These are phyloP conservation scores for Paraescarpia echinospica DNA, from an alignment of 1,140 invertebrate species.

Conservation along the genomic window DNA sequence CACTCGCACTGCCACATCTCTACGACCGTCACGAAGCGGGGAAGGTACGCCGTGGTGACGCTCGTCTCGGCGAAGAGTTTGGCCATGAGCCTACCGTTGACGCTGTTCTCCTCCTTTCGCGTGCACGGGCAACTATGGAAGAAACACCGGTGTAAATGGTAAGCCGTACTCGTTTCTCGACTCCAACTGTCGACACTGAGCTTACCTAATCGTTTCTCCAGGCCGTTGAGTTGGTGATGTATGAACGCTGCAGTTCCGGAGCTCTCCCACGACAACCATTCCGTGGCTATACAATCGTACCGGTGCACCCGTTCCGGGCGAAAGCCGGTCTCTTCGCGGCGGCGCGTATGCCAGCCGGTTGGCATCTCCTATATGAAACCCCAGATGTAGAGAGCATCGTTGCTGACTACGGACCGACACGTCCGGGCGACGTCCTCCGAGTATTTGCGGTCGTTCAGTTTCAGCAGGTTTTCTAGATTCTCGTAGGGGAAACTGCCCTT, in stretches of 20 bases:
- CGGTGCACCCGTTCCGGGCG: neutral
- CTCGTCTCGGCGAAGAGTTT: neutral
- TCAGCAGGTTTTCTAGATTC: too few species aligned
- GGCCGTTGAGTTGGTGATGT: neutral
- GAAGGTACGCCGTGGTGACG: neutral
- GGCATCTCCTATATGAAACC: neutral
- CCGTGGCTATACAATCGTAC: neutral
- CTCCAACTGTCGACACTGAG: neutral
- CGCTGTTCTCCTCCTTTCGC: neutral
- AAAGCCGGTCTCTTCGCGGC: neutral
- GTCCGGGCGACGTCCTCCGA: too few species aligned
- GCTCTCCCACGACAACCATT: neutral
- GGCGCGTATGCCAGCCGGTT: neutral
- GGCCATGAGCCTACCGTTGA: neutral
- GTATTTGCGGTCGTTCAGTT: too few species aligned
- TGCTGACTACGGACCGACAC: neutral
- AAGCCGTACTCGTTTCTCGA: neutral
- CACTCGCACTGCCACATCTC: constrained; percentile 3
- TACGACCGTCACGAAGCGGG: neutral
- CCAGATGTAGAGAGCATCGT: neutral
- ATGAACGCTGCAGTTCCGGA: neutral
- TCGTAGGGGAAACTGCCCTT: too few species aligned
- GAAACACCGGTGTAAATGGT: neutral
- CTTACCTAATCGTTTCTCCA: neutral
- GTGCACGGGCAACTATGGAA: neutral